Evolutionary conservation across 92 coral and sea anemone species (phyloP).

Genomic region (Epizoanthus ramosus): DNA sequence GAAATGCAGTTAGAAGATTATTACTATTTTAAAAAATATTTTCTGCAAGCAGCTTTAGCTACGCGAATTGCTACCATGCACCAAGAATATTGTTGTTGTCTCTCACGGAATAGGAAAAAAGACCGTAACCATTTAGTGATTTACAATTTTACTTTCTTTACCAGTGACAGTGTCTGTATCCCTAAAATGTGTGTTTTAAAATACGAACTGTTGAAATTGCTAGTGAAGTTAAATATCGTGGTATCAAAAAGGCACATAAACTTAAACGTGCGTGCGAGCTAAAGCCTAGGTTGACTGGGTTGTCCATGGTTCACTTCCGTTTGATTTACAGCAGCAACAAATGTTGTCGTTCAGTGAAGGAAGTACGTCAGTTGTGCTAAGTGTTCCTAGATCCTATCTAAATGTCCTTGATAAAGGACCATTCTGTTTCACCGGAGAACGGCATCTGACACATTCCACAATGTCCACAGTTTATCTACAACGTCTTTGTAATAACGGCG

Average conservation of each 20-base stretch:
- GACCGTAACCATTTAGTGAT: no score
- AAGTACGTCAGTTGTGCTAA: constrained; percentile 11
- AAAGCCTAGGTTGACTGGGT: neutral
- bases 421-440: neutral
- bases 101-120: no score
- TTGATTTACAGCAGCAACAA: neutral
- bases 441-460: neutral
- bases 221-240: neutral
- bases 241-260: neutral
- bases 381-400: neutral
- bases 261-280: neutral
- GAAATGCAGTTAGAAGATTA: no score
- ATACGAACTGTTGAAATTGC: neutral
- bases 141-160: no score
- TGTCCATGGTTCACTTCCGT: neutral
- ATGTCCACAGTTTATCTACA: neutral
- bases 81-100: no score
- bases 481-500: neutral
- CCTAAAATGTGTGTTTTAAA: neutral
- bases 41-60: no score
- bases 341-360: neutral
- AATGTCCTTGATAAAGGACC: neutral
- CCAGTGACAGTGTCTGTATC: no score
- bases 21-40: no score
- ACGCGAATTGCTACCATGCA: no score